Percentiles rank a stretch among this genome's conserved stretches.
phyloP scores from a whole-genome alignment of 2,888 invertebrate species.

The Physocephala rufipes region DNA sequence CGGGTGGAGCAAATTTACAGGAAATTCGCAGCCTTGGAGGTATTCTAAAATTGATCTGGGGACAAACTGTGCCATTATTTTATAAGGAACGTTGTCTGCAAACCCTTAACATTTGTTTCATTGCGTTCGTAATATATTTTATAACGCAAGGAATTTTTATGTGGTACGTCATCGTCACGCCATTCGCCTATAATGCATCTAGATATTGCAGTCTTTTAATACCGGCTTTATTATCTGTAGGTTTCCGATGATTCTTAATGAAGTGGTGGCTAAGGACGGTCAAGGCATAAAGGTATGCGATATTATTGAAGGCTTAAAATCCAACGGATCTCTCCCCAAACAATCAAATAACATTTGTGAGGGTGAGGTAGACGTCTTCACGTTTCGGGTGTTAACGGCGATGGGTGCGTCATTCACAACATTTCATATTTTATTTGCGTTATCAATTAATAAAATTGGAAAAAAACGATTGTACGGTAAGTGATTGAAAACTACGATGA shows the following conservation, averaged over 20 bases:
- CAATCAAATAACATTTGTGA: constrained; percentile 62
- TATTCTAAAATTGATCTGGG: constrained; percentile 58
- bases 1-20: constrained; percentile 54
- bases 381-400: constrained; percentile 74
- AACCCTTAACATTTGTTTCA: constrained; percentile 58
- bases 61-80: constrained; percentile 60
- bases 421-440: constrained; percentile 73
- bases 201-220: not conserved
- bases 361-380: constrained; percentile 69
- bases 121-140: constrained; percentile 56
- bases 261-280: constrained; percentile 57
- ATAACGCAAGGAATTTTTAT: constrained; percentile 62
- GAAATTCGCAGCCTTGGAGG: constrained; percentile 54
- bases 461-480: constrained; percentile 70
- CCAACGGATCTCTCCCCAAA: not conserved
- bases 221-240: constrained; percentile 39
- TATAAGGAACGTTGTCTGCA: constrained; percentile 51
- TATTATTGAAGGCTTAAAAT: constrained; percentile 45
- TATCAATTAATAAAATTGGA: constrained; percentile 70
- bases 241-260: constrained; percentile 62
- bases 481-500: constrained; percentile 36
- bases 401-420: constrained; percentile 74
- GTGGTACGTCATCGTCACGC: constrained; percentile 55
- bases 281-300: constrained; percentile 59
- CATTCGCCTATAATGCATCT: not conserved